These are phyloP conservation scores for Disparrhopalites patrizii DNA, from an alignment of 2,888 invertebrate species.

Conservation along the genomic window DNA sequence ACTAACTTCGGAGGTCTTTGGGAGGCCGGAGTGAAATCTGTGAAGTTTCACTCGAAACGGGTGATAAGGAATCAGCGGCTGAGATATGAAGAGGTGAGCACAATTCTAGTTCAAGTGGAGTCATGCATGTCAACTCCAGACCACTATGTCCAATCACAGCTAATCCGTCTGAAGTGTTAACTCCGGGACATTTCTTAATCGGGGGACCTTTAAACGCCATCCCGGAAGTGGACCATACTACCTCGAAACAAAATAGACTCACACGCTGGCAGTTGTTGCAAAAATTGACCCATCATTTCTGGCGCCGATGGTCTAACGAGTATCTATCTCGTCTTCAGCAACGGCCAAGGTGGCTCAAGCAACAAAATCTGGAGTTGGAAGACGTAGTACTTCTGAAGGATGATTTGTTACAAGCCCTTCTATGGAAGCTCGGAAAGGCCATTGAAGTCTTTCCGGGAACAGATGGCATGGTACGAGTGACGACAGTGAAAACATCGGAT, in stretches of 20 bases:
- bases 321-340: slow-evolving; percentile 30
- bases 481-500: slow-evolving; percentile 46
- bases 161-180: slow-evolving; percentile 15
- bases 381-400: slow-evolving; percentile 31
- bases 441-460: slow-evolving; percentile 46
- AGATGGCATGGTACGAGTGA: slow-evolving; percentile 49
- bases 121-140: neutral
- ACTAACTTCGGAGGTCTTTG: neutral
- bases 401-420: slow-evolving; percentile 14
- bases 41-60: neutral
- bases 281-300: slow-evolving; percentile 24
- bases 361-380: neutral
- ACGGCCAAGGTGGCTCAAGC: slow-evolving; percentile 29
- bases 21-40: neutral
- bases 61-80: neutral
- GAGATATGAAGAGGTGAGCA: neutral
- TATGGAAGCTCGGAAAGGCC: slow-evolving; percentile 48
- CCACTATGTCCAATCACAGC: neutral
- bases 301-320: slow-evolving; percentile 27
- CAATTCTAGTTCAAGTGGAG: neutral
- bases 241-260: slow-evolving; percentile 11
- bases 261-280: slow-evolving; percentile 26
- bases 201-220: slow-evolving; percentile 40
- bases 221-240: slow-evolving; percentile 17
- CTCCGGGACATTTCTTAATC: slow-evolving; percentile 50